Base-by-base conservation (phyloP, 2,797 vertebrate genomes). In the Sebastes oblongus region DNA sequence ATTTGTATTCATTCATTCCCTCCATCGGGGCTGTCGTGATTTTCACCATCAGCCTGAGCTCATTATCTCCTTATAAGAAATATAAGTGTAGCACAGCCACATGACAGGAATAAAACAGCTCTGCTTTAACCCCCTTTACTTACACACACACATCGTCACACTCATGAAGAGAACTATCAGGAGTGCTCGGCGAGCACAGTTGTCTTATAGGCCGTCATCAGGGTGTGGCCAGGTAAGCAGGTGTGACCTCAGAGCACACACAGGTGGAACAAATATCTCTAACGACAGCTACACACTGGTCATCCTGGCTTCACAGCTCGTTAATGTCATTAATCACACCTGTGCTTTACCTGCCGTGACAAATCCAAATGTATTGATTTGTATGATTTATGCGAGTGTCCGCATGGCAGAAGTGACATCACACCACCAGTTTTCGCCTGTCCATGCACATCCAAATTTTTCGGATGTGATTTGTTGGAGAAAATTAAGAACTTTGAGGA, bases 1-100 rank as follows among this genome's bases (percentile, higher is more conserved):
- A 9, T 52, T 20, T 58, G 12, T 8, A 16, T 58, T 58, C 6
- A 58, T 27, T 58, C 0, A 58, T 58, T 27, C 24, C 55, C 55
- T 58, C 27, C 55, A 27, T 58, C 13, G 0, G 24, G 55, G 12
- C 3, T 27, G 12, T 27, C 13, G 0, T 2, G 6, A 1, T 11
- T 55, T 55, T 12, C 54, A 13, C 11, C 3, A 24, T 24, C 54
- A 55, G 22, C 54, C 5, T 55, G 22, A 55, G 22, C 54, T 55
- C 22, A 11, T 24, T 13, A 24, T 55, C 54, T 3, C 22, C 54
- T 55, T 10, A 24, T 13, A 55, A 55, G 10, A 55, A 24, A 55
- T 55, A 55, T 54, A 54, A 54, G 0, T 0, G 4, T n/a, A 0
- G 52, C 9, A 54, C n/a, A 22, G n/a, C 20, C 18, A 22, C 42